Base-by-base conservation (phyloP, 2,113 vertebrate genomes). In the Brachyistius frenatus region DNA sequence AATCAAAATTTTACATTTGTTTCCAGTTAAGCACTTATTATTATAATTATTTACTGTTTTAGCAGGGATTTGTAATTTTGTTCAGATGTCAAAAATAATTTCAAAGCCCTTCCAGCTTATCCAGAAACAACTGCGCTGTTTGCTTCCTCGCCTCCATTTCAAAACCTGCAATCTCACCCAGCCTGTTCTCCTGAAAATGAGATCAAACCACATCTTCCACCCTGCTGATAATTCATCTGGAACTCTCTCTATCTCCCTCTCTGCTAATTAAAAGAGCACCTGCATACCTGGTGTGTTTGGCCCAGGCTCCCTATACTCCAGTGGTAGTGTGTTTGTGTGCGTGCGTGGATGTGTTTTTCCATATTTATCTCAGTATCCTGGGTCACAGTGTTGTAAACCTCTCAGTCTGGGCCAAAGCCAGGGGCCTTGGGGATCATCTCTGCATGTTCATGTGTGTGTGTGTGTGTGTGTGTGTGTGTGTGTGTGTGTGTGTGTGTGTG, bases 251-350 rank as follows among this genome's bases (percentile, higher is more conserved):
- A 33, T 64, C 63, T 49, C 41, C 62, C 33, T 68, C 78, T 66
- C 57, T 52, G 53, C 91, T 94, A 94, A 95, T 94, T 94, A 94
- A 94, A 94, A 91, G 83, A 90, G 84, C 92, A 88, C 93, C 93
- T 92, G 91, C 86, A 80, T 86, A 83, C 76, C 76, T 73, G 67
- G 2, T 80, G 83, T 77, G 79, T 84, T 87, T 80, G 83, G 56
- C 61, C 60, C 49, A 0, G 56, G 39, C 66, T 74, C 72, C 56
- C 53, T 76, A 53, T 52, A 55, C 80, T 64, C 73, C 75, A 73
- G 73, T 5, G 44, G 41, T 50, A 62, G 50, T 54, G 35, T 81
- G 57, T 68, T n/a, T 67, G 2, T 50, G 44, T 14, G 64, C 63
- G 54, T 49, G 55, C 9, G 41, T 44, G 57, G 1, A 30, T 13